A percentile compares a stretch with the other conserved stretches of the same genome.
Evolutionary conservation across 2,888 invertebrate species (phyloP).

Genomic region (Fragum sueziense): DNA sequence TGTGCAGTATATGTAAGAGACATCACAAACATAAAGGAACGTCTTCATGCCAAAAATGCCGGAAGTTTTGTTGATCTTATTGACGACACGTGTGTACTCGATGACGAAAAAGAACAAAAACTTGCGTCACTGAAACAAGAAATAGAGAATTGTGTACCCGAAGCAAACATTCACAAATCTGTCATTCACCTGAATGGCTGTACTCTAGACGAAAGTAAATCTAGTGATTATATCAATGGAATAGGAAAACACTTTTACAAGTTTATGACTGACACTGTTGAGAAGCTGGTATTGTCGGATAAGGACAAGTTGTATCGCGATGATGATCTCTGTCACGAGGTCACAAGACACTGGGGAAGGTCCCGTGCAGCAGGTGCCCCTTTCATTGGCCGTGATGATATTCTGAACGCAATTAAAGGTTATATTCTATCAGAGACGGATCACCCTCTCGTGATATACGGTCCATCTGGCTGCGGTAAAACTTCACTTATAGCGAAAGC

Average conservation of each 20-base stretch:
- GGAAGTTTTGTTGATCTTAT: conserved; percentile 54
- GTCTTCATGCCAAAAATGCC: conserved; percentile 54
- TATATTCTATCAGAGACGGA: conserved; percentile 69
- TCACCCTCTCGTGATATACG: conserved; percentile 72
- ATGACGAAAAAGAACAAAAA: conserved; percentile 23
- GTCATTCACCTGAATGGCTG: conserved; percentile 53
- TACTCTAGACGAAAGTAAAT: conserved; percentile 47
- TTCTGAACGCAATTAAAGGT: conserved; percentile 65
- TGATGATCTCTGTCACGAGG: conserved; percentile 70
- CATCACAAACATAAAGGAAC: conserved; percentile 55
- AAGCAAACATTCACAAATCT: conserved; percentile 46
- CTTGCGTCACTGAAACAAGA: conserved; percentile 23
- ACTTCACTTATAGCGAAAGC: conserved; percentile 74
- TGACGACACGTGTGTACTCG: conserved; percentile 14
- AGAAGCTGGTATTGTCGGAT: conserved; percentile 54
- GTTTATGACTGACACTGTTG: conserved; percentile 65
- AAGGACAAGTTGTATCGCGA: conserved; percentile 47
- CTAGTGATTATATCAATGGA: conserved; percentile 63
- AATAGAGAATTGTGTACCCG: conserved; percentile 31
- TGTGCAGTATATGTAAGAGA: conserved; percentile 63
- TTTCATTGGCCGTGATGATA: conserved; percentile 68
- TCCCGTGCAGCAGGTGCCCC: conserved; percentile 53
- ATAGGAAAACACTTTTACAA: conserved; percentile 67
- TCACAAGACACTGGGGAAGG: conserved; percentile 68
- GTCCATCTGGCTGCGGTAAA: conserved; percentile 74